These are phyloP conservation scores for Cromileptes altivelis DNA, from an alignment of 2,113 vertebrate genomes.

Conservation along the genomic window DNA sequence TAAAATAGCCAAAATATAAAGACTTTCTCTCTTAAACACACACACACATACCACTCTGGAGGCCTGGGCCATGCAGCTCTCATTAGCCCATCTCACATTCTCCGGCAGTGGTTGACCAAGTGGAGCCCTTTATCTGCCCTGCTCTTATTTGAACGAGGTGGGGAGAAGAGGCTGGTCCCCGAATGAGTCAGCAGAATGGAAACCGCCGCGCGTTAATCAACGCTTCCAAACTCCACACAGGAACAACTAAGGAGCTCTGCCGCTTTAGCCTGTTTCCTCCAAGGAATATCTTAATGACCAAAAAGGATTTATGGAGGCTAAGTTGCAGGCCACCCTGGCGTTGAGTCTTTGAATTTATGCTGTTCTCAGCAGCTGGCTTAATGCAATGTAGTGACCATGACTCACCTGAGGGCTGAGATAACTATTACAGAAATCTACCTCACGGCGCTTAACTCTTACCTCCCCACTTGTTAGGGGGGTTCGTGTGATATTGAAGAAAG, in stretches of 20 bases:
- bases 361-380: constrained; percentile 68
- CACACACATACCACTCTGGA: constrained; percentile 28
- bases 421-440: constrained; percentile 39
- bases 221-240: constrained; percentile 48
- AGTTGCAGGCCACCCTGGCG: constrained; percentile 40
- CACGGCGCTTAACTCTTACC: constrained; percentile 16
- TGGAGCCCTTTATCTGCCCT: constrained; percentile 65
- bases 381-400: constrained; percentile 59
- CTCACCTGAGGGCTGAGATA: constrained; percentile 60
- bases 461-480: constrained; percentile 13
- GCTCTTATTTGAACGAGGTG: constrained; percentile 64
- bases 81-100: constrained; percentile 73
- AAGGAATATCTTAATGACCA: constrained; percentile 76
- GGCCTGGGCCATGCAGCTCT: constrained; percentile 51
- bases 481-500: not conserved
- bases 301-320: constrained; percentile 76
- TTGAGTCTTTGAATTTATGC: constrained; percentile 58
- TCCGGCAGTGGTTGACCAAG: constrained; percentile 66
- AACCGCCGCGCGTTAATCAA: constrained; percentile 73
- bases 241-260: constrained; percentile 61
- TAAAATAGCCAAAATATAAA: constrained; percentile 35
- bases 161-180: constrained; percentile 59
- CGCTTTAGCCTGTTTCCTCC: constrained; percentile 61
- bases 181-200: constrained; percentile 79
- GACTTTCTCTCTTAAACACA: not conserved